Evolutionary conservation across 2,797 vertebrate genomes (phyloP), one percentile per base, ranked within the genome.

Genomic region (Siniperca scherzeri): DNA sequence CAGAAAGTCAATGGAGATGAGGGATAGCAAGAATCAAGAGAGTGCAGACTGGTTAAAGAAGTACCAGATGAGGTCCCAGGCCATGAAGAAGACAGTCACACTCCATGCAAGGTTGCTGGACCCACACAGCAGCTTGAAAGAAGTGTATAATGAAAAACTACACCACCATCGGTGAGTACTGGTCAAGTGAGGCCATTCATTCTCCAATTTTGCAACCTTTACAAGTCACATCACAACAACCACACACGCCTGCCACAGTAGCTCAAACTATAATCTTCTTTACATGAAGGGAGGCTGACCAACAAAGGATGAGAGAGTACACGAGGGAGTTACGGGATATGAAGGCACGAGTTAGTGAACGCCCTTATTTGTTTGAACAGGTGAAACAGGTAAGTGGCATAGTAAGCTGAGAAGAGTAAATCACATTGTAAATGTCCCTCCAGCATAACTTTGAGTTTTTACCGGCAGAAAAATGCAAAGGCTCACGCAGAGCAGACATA

Each of bases 321-420:
- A 96, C 78, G 91, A 97, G 92, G 85, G 97, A 99, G 81, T 89
- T 99, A 88, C 94, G 94, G 83, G 96, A 97, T 80, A 99, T 99
- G 94, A 97, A 96, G 91, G 93, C 94, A 59, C 92, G 97, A 87
- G 96, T 99, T 82, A 95, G 94, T 64, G 94, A 92, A 67, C 97
- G 97, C 66, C 97, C 98, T 0, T 98, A 95, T 90, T 96, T 99
- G 82, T 99, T 99, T 2, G 97, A 99, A 88, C 97, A 97, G 91
- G 94, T 98, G 90, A 96, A 95, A 80, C 97, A 98, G 97, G 98
- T 99, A 96, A 92, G 82, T 16, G 36, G 30, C 10, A 30, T 1
- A 3, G 16, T 56, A 71, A 64, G 5, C 48, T 60, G 30, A 56
- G 21, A 52, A 60, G 30, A 57, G 80, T 59, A 25, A 38, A 55